Conservation (phyloP, 2,113 vertebrate species). For the Tragelaphus buxtoni region DNA sequence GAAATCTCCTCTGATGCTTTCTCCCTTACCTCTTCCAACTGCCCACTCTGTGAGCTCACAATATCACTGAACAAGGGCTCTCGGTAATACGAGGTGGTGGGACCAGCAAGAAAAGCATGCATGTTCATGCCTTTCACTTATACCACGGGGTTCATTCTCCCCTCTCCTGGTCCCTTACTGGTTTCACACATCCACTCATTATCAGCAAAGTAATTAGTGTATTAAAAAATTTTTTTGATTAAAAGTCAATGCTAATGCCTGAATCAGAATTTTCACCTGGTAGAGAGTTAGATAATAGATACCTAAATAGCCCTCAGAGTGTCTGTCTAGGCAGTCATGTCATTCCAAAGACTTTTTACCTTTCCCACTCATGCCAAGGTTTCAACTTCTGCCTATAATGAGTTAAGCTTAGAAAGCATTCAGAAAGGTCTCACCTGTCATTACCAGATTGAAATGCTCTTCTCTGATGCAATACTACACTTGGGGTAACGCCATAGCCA, state of each 20-base stretch:
- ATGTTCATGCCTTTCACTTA: neutral
- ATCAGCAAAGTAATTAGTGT: neutral
- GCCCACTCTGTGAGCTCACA: neutral
- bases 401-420: neutral
- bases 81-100: neutral
- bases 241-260: neutral
- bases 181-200: neutral
- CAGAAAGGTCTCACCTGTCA: neutral
- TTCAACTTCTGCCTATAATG: neutral
- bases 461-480: neutral
- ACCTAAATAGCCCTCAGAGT: neutral
- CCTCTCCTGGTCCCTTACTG: neutral
- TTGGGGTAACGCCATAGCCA: neutral
- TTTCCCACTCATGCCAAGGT: neutral
- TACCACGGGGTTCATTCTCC: neutral
- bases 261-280: neutral
- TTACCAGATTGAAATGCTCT: neutral
- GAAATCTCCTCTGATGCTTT: neutral
- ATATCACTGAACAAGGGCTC: neutral
- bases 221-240: neutral
- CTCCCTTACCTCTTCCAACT: neutral
- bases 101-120: neutral
- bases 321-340: neutral
- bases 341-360: neutral
- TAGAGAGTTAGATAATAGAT: neutral